Conservation (phyloP, 2,797 vertebrate species). For the Dendrocincla tyrannina region DNA sequence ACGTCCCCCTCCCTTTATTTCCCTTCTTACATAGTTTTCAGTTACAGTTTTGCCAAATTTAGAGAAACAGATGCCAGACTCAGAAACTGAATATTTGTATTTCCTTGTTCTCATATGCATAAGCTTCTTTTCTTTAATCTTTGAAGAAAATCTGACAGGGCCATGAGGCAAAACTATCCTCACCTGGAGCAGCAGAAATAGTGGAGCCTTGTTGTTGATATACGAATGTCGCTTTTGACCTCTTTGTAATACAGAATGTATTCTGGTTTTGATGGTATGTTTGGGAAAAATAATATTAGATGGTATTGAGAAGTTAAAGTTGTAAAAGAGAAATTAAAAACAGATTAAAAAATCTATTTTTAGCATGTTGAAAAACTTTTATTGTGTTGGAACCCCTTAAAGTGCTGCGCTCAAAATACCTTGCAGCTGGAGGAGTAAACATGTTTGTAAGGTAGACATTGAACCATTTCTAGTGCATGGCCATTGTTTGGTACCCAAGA, state of each 20-base stretch:
- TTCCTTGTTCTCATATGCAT: neutral
- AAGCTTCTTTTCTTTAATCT: neutral
- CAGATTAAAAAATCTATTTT: neutral
- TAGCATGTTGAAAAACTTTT: neutral
- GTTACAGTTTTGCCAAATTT: neutral
- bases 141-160: neutral
- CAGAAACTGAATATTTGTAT: neutral
- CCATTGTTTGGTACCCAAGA: accelerated
- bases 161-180: neutral
- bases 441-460: neutral
- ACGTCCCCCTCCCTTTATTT: neutral
- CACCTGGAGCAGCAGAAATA: neutral
- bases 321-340: neutral
- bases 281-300: neutral
- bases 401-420: neutral
- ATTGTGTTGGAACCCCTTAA: neutral
- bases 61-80: neutral
- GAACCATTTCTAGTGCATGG: accelerated
- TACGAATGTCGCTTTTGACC: neutral
- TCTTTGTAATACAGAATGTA: neutral
- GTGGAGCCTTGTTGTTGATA: neutral
- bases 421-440: neutral
- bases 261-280: neutral
- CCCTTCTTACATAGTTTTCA: neutral
- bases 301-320: neutral